Conservation (phyloP, 2,113 vertebrate genomes). For the Tautogolabrus adspersus region DNA sequence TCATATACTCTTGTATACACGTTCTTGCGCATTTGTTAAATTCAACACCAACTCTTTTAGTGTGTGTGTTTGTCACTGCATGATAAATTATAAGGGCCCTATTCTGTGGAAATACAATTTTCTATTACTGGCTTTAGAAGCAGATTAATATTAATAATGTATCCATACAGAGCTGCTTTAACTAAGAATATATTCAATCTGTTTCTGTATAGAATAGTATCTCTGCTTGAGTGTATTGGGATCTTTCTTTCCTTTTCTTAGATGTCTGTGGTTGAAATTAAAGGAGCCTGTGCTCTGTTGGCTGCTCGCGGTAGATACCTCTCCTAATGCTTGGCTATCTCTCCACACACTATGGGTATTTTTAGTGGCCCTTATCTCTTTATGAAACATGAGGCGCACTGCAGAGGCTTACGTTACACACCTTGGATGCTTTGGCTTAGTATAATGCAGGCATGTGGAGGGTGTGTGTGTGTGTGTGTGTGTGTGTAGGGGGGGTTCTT, state of each 20-base stretch:
- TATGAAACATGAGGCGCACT: conserved; percentile 69
- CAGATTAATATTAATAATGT: conserved; percentile 22
- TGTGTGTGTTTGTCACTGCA: background rate
- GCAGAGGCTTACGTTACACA: conserved; percentile 62
- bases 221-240: conserved; percentile 7
- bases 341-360: conserved; percentile 55
- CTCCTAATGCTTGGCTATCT: conserved; percentile 66
- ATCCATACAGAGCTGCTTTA: conserved; percentile 1
- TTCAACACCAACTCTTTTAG: background rate
- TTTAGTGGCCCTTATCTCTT: conserved; percentile 70
- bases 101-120: background rate
- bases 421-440: conserved; percentile 65
- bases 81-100: background rate
- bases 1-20: too few species aligned
- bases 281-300: conserved; percentile 41
- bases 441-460: conserved; percentile 53
- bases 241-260: conserved; percentile 17
- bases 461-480: background rate
- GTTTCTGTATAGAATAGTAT: conserved; percentile 32
- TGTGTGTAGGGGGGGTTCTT: conserved; percentile 10
- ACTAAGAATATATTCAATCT: conserved; percentile 9
- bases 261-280: conserved; percentile 58
- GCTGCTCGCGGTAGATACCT: conserved; percentile 52
- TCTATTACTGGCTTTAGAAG: background rate
- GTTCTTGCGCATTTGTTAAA: background rate